phyloP scores from a whole-genome alignment of 2,113 vertebrate species.

The Pelecanus crispus region DNA sequence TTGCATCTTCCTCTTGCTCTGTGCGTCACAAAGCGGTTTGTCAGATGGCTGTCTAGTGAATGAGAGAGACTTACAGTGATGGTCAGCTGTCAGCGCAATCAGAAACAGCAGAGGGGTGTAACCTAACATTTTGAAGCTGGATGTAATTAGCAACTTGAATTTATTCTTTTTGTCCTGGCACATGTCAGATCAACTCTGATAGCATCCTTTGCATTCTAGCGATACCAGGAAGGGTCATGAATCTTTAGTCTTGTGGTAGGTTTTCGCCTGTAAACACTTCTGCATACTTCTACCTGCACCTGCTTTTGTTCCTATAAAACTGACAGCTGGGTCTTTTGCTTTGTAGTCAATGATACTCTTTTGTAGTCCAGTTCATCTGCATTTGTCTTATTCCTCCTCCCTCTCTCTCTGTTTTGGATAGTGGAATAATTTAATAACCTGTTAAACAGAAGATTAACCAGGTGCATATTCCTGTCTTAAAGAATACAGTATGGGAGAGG shows the following conservation, averaged over 20 bases:
- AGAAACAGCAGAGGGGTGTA: neutral
- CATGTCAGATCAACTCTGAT: neutral
- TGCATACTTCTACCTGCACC: neutral
- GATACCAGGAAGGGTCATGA: neutral
- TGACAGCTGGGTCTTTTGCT: neutral
- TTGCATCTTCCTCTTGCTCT: neutral
- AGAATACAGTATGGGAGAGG: neutral
- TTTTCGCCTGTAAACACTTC: neutral
- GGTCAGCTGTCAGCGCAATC: fast-evolving
- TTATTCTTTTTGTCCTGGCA: neutral
- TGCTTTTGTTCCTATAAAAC: neutral
- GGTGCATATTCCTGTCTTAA: neutral
- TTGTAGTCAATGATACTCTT: neutral
- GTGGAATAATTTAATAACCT: neutral
- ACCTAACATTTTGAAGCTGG: neutral
- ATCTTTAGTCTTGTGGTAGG: neutral
- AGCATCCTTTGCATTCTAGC: neutral
- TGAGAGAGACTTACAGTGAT: neutral
- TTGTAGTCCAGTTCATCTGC: neutral
- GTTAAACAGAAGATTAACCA: neutral
- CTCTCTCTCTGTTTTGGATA: neutral
- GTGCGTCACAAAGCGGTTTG: neutral
- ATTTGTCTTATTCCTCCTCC: neutral
- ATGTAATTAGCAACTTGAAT: neutral
- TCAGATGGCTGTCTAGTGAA: neutral